These are phyloP conservation scores for Cyrtonyx montezumae DNA, from an alignment of 2,113 vertebrate species.

Conservation along the genomic window DNA sequence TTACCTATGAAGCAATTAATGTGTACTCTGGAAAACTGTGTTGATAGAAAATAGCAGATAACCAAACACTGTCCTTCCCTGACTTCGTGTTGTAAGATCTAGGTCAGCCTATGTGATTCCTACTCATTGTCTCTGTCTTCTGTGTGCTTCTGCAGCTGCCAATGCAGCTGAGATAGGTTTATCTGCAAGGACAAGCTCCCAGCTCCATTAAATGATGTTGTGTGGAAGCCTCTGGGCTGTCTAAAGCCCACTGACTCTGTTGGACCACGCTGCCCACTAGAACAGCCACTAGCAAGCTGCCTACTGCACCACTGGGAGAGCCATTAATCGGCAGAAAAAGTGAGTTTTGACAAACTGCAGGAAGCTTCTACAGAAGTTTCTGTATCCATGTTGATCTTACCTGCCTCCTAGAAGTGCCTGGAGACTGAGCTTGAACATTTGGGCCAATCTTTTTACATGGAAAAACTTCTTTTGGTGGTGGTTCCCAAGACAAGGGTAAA, in stretches of 20 bases:
- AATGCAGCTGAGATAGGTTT: not conserved
- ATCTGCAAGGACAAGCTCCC: not conserved
- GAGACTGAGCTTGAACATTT: not conserved
- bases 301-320: not conserved
- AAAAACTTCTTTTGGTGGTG: not conserved
- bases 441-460: not conserved
- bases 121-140: accelerated
- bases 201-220: not conserved
- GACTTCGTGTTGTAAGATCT: not conserved
- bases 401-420: not conserved
- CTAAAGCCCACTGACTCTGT: not conserved
- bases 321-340: not conserved
- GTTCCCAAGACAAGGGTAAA: not conserved
- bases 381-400: not conserved
- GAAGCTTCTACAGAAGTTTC: not conserved
- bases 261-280: accelerated
- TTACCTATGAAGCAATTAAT: conserved; percentile 20
- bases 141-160: not conserved
- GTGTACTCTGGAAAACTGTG: not conserved
- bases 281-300: not conserved
- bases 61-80: not conserved
- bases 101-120: not conserved
- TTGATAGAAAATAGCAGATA: not conserved
- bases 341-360: not conserved
- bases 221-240: not conserved